Conservation (phyloP, 1,140 invertebrate species). For the Dendrolimus punctatus region DNA sequence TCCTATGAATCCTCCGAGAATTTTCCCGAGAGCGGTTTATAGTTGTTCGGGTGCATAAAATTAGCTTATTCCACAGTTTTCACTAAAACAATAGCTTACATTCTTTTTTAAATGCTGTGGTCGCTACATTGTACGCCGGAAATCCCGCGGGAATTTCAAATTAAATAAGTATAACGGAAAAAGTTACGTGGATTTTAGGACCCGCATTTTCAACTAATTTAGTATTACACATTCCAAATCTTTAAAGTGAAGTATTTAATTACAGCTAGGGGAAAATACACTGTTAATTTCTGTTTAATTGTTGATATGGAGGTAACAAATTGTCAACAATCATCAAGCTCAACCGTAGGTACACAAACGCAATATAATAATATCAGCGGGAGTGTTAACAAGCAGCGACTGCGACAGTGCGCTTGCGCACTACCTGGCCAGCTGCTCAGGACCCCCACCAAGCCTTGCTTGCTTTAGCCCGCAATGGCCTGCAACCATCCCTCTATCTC, state of each 20-base stretch:
- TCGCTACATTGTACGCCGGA: too few species aligned
- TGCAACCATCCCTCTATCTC: slow-evolving; percentile 41
- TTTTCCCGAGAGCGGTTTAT: too few species aligned
- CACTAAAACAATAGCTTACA: too few species aligned
- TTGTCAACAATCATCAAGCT: slow-evolving; percentile 21
- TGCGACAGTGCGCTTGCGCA: slow-evolving; percentile 49
- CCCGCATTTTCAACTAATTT: too few species aligned
- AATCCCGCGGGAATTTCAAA: too few species aligned
- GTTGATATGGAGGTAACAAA: slow-evolving; percentile 22
- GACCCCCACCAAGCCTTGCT: slow-evolving; percentile 49
- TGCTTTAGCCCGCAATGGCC: slow-evolving; percentile 49
- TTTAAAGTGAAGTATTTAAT: background rate
- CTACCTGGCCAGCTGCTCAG: slow-evolving; percentile 64
- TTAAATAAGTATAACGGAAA: too few species aligned
- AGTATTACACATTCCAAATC: background rate
- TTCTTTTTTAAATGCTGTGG: too few species aligned
- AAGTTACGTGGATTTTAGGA: too few species aligned
- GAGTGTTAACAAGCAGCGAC: slow-evolving; percentile 60
- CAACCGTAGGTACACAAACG: slow-evolving; percentile 32
- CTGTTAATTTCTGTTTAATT: slow-evolving; percentile 14
- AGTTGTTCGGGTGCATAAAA: too few species aligned
- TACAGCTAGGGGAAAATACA: slow-evolving; percentile 5
- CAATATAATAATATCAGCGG: slow-evolving; percentile 51
- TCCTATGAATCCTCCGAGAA: too few species aligned
- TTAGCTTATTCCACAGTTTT: too few species aligned